Evolutionary conservation across 2,797 vertebrate genomes (phyloP), one percentile per base, ranked within the genome.

Genomic region (Mallotus villosus): DNA sequence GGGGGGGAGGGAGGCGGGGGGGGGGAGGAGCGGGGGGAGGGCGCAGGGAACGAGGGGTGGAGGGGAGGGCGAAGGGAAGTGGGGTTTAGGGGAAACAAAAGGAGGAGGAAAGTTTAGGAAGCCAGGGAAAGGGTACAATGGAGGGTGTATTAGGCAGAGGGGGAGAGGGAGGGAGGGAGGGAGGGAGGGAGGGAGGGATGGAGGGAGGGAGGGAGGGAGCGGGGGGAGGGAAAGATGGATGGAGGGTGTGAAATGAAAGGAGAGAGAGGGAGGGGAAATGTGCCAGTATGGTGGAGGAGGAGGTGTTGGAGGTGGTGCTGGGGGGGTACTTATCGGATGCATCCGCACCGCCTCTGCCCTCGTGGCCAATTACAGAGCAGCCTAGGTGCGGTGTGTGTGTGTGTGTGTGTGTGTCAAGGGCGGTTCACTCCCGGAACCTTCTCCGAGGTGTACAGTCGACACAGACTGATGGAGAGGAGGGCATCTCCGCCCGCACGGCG

Each of bases 371-470:
- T 78, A 74, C 63, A 71, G 25, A 41, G 72, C 57, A 51, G 11
- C 73, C 32, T 5, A 32, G 32, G 32, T 32, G 32, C 3, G 6
- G 32, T 32, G 32, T 32, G 32, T 32, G 32, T 32, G 32, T 5
- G 32, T 51, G 22, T 1, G 69, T 32, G 59, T 61, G 29, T 51
- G 69, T 66, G 66, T 75, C 73, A 72, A 72, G 73, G 55, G 62
- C 53, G 25, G 11, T 7, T 22, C 41, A 11, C 19, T 74, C 68
- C 9, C 24, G 17, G 29, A 66, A 64, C 22, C 58, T 32, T n/a
- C 46, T 60, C 19, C 58, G 21, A 58, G 22, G 49, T 63, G 59
- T 59, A 32, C 32, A 32, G 32, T 32, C 5, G 46, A 49, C 46
- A 49, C 65, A 66, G 67, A 49, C 3, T 46, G 49, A 67, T 24